Percentiles rank a stretch among this genome's conserved stretches.
Conservation (phyloP, 1,140 invertebrate species). For the Papilio machaon region DNA sequence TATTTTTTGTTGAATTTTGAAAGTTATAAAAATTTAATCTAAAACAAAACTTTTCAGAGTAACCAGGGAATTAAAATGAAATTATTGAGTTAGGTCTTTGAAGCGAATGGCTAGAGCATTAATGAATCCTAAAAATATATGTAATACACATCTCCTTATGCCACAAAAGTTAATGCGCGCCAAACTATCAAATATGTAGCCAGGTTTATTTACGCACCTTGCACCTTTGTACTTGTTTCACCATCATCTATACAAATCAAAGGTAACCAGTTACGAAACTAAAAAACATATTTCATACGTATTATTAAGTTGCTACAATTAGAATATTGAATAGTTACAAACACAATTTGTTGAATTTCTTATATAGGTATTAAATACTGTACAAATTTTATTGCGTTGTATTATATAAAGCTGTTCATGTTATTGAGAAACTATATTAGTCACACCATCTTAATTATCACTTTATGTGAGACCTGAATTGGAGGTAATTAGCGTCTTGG, state of each 20-base stretch:
- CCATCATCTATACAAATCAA: neutral
- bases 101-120: neutral
- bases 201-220: neutral
- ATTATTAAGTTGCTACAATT: neutral
- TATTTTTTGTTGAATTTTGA: too few relatives aligned
- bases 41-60: neutral
- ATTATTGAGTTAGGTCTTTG: neutral
- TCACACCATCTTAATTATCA: neutral
- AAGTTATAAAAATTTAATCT: neutral
- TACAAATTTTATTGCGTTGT: neutral
- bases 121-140: neutral
- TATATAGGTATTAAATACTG: neutral
- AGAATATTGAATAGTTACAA: neutral
- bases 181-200: neutral
- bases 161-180: neutral
- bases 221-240: neutral
- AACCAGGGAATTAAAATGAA: neutral
- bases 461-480: neutral
- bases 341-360: too few relatives aligned
- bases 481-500: conserved; percentile 9
- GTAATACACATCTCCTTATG: neutral
- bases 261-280: neutral
- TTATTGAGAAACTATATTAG: neutral
- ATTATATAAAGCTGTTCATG: neutral
- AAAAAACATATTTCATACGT: neutral